Base-by-base conservation (phyloP, 1,140 invertebrate genomes). In the Ostrea denselamellosa region DNA sequence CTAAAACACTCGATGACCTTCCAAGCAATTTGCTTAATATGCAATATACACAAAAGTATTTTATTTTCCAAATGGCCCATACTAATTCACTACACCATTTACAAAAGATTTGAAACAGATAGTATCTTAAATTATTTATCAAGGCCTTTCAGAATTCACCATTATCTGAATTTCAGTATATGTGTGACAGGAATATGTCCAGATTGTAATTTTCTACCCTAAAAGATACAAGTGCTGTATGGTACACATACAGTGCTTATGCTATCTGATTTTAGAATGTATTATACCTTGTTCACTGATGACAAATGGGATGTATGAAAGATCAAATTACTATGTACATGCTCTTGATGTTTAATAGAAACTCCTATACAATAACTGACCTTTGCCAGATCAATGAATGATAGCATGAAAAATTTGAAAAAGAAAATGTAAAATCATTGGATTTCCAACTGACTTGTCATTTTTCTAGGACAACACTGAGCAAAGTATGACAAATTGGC, bases 11-110 rank as follows among this genome's bases (percentile, higher is more conserved):
- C 28, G 12, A 10, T 34, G 10, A 77, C 68, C 68, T 77, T 77
- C 28, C 25, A 77, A 77, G 68, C 68, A 77, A 77, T 77, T 77
- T 77, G 28, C 68, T 77, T 34, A 77, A 62, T 34, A 25, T 14
- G 68, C 9, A 12, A 77, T 77, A 28, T 34, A 44, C 34, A 44
- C 5, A 44, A 25, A 77, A 77, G 68, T 77, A 77, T 77, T 77
- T 77, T 77, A 77, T 25, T 77, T 10, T 28, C 12, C 14, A 77
- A 77, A 77, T 77, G 68, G 28, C 22, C 22, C 68, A 77, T 77
- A 77, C 68, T 77, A 77, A 77, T 77, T 77, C 68, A 34, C 22
- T 12, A 77, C 68, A 28, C 68, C 68, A 22, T 25, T 77, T 8
- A 77, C 68, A 44, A 12, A 28, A 25, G 12, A 77, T 14, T 14